phyloP scores from a whole-genome alignment of 2,113 vertebrate species.

The Opisthocomus hoazin region DNA sequence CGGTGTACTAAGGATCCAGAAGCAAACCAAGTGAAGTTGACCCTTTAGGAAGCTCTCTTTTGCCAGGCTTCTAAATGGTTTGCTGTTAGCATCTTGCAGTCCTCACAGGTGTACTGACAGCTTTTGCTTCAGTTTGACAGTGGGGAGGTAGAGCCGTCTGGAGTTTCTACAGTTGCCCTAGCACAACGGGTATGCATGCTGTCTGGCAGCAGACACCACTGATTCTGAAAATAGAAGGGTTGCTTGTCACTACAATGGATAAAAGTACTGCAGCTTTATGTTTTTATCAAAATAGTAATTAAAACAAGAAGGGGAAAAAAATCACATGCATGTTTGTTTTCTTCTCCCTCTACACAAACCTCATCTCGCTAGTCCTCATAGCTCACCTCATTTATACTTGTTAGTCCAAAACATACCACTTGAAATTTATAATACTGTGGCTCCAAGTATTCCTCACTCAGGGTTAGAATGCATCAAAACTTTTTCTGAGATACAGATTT shows the following conservation, averaged over 20 bases:
- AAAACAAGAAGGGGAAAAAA: background rate
- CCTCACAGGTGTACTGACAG: background rate
- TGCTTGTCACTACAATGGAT: background rate
- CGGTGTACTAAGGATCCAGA: background rate
- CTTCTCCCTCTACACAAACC: background rate
- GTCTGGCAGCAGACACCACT: background rate
- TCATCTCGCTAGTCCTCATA: background rate
- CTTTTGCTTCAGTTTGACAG: background rate
- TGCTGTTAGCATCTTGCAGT: background rate
- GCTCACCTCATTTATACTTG: background rate
- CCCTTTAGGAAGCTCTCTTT: background rate
- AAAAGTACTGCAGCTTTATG: background rate
- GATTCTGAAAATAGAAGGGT: background rate
- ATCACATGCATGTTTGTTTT: background rate
- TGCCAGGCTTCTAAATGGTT: background rate
- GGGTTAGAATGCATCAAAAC: background rate
- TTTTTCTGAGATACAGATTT: background rate
- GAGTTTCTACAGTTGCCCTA: background rate
- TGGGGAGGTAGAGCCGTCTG: background rate
- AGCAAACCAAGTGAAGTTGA: background rate
- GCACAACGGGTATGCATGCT: rapidly evolving
- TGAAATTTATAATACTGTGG: background rate
- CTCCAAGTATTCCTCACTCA: background rate
- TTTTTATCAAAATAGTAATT: background rate
- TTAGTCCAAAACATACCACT: background rate